These are phyloP conservation scores for Nannoperca australis DNA, from an alignment of 2,797 vertebrate genomes.

Conservation along the genomic window DNA sequence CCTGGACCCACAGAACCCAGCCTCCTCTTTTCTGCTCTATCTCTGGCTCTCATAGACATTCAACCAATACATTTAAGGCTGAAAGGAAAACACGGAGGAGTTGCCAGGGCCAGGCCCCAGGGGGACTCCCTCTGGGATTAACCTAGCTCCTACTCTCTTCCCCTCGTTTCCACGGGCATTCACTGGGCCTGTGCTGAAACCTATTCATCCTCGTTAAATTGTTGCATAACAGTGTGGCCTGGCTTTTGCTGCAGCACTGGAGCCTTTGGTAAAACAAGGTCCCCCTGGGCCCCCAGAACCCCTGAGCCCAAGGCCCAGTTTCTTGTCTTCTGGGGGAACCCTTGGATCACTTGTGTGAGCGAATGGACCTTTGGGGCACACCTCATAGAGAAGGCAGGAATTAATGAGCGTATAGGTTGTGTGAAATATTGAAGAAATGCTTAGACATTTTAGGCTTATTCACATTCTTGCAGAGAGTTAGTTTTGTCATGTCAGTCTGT, in stretches of 20 bases:
- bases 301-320: slow-evolving; percentile 44
- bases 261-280: slow-evolving; percentile 83
- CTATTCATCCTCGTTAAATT: slow-evolving; percentile 78
- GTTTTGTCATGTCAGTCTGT: neutral
- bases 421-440: slow-evolving; percentile 5
- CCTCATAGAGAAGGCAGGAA: slow-evolving; percentile 46
- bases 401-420: slow-evolving; percentile 31
- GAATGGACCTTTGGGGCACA: slow-evolving; percentile 62
- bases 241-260: slow-evolving; percentile 68
- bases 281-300: slow-evolving; percentile 68
- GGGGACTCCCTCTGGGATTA: slow-evolving; percentile 77
- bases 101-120: slow-evolving; percentile 64
- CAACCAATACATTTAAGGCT: slow-evolving; percentile 69
- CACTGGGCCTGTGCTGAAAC: slow-evolving; percentile 59
- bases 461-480: slow-evolving; percentile 3
- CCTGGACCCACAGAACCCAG: slow-evolving; percentile 54
- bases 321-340: slow-evolving; percentile 57
- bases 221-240: slow-evolving; percentile 83
- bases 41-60: slow-evolving; percentile 54
- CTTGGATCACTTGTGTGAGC: slow-evolving; percentile 46
- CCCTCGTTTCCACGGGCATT: slow-evolving; percentile 72
- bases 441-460: slow-evolving; percentile 6
- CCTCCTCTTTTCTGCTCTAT: slow-evolving; percentile 55
- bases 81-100: slow-evolving; percentile 74
- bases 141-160: slow-evolving; percentile 69